Conservation (phyloP, 2,888 invertebrate species). For the Balanococcus diminutus region DNA sequence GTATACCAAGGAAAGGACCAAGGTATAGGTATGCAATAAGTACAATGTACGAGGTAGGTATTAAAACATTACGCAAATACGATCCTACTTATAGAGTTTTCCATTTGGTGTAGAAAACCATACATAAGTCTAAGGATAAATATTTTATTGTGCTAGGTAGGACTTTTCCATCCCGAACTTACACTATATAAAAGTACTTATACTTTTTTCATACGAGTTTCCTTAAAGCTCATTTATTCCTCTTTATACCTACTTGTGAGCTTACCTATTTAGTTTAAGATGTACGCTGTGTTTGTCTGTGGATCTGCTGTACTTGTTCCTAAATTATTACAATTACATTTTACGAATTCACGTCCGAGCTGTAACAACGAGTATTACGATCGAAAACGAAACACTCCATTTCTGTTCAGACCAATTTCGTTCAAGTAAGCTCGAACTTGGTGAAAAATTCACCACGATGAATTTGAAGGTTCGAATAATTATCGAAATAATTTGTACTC, state of each 20-base stretch:
- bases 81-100: background rate
- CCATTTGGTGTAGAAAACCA: background rate
- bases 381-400: no score
- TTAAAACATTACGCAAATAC: background rate
- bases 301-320: background rate
- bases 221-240: background rate
- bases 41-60: background rate
- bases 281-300: background rate
- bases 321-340: background rate
- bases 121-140: background rate
- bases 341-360: background rate
- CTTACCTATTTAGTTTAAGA: background rate
- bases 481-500: background rate
- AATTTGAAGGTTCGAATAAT: background rate
- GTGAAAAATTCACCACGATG: background rate
- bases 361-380: background rate
- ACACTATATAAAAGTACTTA: background rate
- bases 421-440: no score
- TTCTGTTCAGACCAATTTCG: no score
- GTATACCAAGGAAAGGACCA: no score
- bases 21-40: no score
- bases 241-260: background rate
- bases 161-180: background rate
- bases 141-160: background rate
- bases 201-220: background rate